Percentiles rank a stretch among this genome's conserved stretches.
Evolutionary conservation across 1,140 invertebrate genomes (phyloP).

Genomic region (Dreissena polymorpha): DNA sequence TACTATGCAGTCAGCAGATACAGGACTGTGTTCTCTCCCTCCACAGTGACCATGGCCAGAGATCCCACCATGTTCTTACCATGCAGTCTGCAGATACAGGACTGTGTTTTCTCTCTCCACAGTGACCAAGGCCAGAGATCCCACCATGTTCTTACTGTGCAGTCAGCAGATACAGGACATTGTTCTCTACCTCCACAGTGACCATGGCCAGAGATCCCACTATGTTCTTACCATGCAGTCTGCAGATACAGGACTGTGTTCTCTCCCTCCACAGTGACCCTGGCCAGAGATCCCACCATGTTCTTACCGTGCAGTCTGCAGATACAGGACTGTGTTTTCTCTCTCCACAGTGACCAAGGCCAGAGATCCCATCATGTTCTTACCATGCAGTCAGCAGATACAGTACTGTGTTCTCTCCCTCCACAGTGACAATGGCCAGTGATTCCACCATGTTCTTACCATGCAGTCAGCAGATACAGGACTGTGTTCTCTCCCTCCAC

Average conservation of each 20-base stretch:
- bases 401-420: conserved; percentile 96
- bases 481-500: conserved; percentile 98
- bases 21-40: conserved; percentile 96
- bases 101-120: conserved; percentile 98
- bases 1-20: conserved; percentile 92
- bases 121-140: conserved; percentile 91
- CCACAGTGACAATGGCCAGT: conserved; percentile 94
- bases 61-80: conserved; percentile 89
- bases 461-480: conserved; percentile 91
- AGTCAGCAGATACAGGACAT: conserved; percentile 93
- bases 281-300: conserved; percentile 90
- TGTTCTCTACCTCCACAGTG: conserved; percentile 97
- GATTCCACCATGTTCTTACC: conserved; percentile 89
- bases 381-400: conserved; percentile 92
- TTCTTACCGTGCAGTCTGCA: conserved; percentile 92
- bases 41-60: conserved; percentile 94
- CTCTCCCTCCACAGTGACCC: conserved; percentile 96
- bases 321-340: conserved; percentile 94
- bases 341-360: conserved; percentile 96
- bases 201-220: conserved; percentile 90
- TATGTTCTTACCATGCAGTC: conserved; percentile 91
- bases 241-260: conserved; percentile 95
- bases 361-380: conserved; percentile 89
- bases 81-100: conserved; percentile 91
- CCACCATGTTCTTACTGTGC: conserved; percentile 90